Evolutionary conservation across 2,797 vertebrate species (phyloP), one percentile per base, ranked within the genome.

Genomic region (Sphenodon punctatus): DNA sequence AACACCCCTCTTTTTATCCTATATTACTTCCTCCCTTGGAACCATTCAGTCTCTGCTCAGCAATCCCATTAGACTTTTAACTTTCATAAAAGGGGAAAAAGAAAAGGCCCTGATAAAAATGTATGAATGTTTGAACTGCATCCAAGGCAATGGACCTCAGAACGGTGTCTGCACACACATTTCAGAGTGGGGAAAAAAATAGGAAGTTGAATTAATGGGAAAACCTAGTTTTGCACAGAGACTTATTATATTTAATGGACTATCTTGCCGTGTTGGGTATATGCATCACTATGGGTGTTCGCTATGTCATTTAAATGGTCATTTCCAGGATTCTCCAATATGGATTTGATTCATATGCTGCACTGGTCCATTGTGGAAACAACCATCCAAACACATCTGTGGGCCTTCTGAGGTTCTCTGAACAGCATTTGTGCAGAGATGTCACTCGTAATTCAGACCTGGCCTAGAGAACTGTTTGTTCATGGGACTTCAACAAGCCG

Each of bases 1-100:
- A 90, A 94, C 89, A 90, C 93, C 74, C 80, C 46, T 86, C 92
- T 91, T 93, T 95, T 95, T 89, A 93, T 92, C 93, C 93, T 76
- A 58, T 85, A 86, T 85, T 55, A 88, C 92, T 95, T 95, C 95
- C 94, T 95, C 89, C 85, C 87, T 49, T 74, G 92, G 91, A 94
- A 92, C 93, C 25, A 4, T 78, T 91, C 85, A 13, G 43, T 84
- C 91, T 86, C 88, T 84, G 71, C 89, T 90, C 78, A 61, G 91
- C 1, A 10, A 88, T 94, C 94, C 94, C 93, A 84, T 68, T 80
- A 92, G 94, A 80, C 89, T 85, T 89, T 88, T 91, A 91, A 94
- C 91, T 89, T 94, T 86, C 88, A 77, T 81, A 94, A 61, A 73
- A n/a, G n/a, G 65, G 53, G 81, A 88, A 86, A 77, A 71, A 55